These are phyloP conservation scores for Pagrus major DNA, from an alignment of 2,113 vertebrate species.

Conservation along the genomic window DNA sequence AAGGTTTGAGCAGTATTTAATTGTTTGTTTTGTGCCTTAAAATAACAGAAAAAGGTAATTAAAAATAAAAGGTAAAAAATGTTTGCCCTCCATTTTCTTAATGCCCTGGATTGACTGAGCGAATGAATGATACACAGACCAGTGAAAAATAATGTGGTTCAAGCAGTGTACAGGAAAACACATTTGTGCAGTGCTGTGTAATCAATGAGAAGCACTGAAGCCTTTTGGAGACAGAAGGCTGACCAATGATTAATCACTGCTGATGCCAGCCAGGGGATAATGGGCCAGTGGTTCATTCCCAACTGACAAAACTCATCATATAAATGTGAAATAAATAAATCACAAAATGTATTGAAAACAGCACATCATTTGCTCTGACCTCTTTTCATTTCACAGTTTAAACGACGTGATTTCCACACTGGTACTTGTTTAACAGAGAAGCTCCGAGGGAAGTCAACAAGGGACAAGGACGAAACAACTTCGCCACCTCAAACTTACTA, in stretches of 20 bases:
- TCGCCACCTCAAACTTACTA: not conserved
- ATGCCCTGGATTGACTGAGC: constrained; percentile 30
- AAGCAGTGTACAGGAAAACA: constrained; percentile 41
- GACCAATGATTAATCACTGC: constrained; percentile 55
- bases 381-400: constrained; percentile 49
- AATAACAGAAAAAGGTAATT: not conserved
- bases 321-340: constrained; percentile 48
- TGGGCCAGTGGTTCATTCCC: constrained; percentile 27
- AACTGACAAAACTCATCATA: constrained; percentile 41
- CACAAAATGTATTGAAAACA: constrained; percentile 18
- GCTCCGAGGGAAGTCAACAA: not conserved
- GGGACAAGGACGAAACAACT: not conserved
- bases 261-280: constrained; percentile 16
- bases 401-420: constrained; percentile 2
- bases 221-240: constrained; percentile 45
- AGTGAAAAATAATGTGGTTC: constrained; percentile 39
- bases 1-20: not conserved
- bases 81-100: constrained; percentile 1
- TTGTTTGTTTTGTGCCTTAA: constrained; percentile 3
- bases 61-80: not conserved
- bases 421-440: constrained; percentile 9
- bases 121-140: constrained; percentile 25
- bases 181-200: constrained; percentile 30
- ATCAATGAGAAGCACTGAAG: constrained; percentile 59
- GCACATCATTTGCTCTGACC: constrained; percentile 10